Percentiles rank a stretch among this genome's conserved stretches.
phyloP scores from a whole-genome alignment of 2,797 vertebrate species.

The Notolepis coatsorum region DNA sequence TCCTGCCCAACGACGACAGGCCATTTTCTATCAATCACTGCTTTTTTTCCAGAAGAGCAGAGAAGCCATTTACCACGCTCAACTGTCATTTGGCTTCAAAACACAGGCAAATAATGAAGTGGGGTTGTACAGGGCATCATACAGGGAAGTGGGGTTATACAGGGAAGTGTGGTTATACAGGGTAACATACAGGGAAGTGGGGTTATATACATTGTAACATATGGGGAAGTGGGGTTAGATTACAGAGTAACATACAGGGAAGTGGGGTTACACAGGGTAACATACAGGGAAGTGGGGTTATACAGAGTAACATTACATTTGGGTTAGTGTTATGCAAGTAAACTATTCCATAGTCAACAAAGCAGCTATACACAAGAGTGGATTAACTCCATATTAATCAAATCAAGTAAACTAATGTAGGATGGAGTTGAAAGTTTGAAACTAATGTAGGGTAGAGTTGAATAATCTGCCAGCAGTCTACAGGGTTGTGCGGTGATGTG shows the following conservation, averaged over 20 bases:
- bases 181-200: no score
- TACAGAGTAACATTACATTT: background rate
- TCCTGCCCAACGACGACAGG: no score
- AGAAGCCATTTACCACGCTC: slow-evolving; percentile 50
- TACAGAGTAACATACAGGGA: slow-evolving; percentile 34
- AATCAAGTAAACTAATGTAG: background rate
- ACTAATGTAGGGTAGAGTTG: background rate
- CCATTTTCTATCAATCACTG: slow-evolving; percentile 41
- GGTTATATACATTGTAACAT: no score
- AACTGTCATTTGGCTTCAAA: slow-evolving; percentile 57
- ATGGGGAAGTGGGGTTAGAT: slow-evolving; percentile 47
- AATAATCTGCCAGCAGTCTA: background rate
- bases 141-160: slow-evolving; percentile 16
- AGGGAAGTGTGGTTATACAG: background rate
- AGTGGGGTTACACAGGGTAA: no score
- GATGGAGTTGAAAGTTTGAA: background rate
- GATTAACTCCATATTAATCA: background rate
- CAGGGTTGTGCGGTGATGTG: no score
- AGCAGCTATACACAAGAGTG: background rate
- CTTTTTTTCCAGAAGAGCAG: slow-evolving; percentile 31
- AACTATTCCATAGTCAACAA: background rate
- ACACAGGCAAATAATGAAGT: slow-evolving; percentile 49
- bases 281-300: background rate
- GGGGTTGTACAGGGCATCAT: slow-evolving; percentile 28
- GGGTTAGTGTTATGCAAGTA: background rate